These are phyloP conservation scores for Rhizoglyphus robini DNA, from an alignment of 1,140 invertebrate species.

Conservation along the genomic window DNA sequence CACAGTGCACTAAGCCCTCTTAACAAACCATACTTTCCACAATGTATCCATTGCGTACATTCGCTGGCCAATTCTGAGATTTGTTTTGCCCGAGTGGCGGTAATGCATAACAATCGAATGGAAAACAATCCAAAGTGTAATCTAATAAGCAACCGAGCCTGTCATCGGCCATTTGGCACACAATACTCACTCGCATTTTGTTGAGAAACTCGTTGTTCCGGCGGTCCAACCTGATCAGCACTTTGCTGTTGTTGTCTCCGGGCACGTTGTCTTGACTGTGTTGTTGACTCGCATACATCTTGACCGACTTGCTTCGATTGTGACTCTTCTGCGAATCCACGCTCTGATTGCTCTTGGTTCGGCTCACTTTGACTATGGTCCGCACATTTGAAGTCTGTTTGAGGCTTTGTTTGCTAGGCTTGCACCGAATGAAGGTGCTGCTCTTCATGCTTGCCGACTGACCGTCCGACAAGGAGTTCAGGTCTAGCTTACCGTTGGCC, in stretches of 20 bases:
- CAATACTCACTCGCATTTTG: constrained; percentile 39
- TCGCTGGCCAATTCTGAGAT: too few species aligned
- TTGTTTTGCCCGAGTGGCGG: too few species aligned
- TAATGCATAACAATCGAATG: too few species aligned
- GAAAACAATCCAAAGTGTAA: too few species aligned
- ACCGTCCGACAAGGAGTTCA: neutral
- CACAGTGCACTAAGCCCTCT: too few species aligned
- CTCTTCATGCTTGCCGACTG: neutral
- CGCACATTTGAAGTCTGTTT: neutral
- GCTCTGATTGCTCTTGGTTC: neutral
- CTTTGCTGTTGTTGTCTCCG: neutral
- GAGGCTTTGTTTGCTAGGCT: neutral
- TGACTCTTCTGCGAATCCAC: neutral
- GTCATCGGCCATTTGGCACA: too few species aligned
- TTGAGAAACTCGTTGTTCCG: constrained; percentile 25
- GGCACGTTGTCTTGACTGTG: neutral
- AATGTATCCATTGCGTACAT: too few species aligned
- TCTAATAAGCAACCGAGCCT: too few species aligned
- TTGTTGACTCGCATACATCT: neutral
- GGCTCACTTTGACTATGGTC: neutral
- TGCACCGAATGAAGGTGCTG: neutral
- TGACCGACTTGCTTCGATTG: neutral
- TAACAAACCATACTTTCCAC: too few species aligned
- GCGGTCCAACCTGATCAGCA: neutral
- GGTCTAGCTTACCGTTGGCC: neutral